Conservation (phyloP, 2,888 invertebrate species). For the Cylindroiulus punctatus region DNA sequence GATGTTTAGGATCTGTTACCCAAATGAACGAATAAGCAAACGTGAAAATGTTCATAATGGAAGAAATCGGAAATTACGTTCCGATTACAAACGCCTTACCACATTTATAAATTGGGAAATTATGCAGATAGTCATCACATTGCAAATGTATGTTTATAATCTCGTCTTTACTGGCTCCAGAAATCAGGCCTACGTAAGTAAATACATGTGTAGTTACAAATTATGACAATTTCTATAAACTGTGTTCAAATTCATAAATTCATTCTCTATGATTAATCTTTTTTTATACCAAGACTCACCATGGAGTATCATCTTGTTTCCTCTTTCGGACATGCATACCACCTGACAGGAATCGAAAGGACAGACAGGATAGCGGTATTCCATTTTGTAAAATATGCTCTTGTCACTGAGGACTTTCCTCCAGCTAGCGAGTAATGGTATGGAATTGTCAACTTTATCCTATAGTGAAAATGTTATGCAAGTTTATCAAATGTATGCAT, state of each 20-base stretch:
- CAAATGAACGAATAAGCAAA: neutral
- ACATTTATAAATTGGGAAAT: neutral
- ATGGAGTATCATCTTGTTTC: neutral
- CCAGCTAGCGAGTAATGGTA: neutral
- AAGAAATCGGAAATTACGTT: neutral
- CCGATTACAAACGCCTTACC: neutral
- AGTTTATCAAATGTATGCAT: neutral
- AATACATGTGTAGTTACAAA: neutral
- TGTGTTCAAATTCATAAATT: neutral
- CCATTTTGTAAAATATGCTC: neutral
- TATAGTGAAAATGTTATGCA: neutral
- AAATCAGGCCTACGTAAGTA: no score
- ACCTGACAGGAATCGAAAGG: neutral
- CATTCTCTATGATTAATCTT: neutral
- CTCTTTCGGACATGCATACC: neutral
- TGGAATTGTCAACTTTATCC: neutral
- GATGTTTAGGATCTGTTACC: neutral
- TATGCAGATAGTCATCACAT: neutral
- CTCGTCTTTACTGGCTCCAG: neutral
- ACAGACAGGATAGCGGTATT: neutral
- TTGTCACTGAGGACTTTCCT: no score
- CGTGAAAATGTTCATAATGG: neutral
- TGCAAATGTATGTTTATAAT: neutral
- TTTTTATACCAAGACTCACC: neutral
- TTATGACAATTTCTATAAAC: neutral